Evolutionary conservation across 2,888 invertebrate species (phyloP), one percentile per base, ranked within the genome.

Genomic region (Gisinianus flammeolus): DNA sequence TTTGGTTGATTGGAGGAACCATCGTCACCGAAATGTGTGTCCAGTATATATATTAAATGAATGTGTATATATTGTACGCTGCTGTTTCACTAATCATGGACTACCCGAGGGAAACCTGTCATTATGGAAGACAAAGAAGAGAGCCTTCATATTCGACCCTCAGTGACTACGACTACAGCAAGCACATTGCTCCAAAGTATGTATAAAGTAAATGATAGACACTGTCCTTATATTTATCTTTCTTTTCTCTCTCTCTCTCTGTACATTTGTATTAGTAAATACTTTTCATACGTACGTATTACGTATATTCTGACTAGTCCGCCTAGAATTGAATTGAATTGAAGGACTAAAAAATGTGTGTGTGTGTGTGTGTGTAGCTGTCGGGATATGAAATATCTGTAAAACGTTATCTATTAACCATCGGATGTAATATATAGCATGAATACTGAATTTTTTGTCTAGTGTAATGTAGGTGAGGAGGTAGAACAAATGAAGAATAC

Each of bases 101-200:
- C 78, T 77, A 80, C 78, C 79, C 76, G 75, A 79, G 79, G 79
- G 79, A 81, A 81, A 81, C 81, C 81, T 81, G 79, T 81, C 79
- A 81, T 80, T 80, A 80, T 76, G 64, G 71, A 76, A 80, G 80
- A 79, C 80, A 79, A 80, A 77, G n/a, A n/a, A n/a, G 75, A 72
- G 76, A 69, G 16, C 58, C 56, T 56, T 69, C 54, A 52, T 28
- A 56, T 30, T 56, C 56, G 56, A 44, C 73, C 73, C 73, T 74
- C 73, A 33, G 26, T 74, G 44, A 24, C 73, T 44, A 64, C 62
- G 58, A 54, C 6, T 16, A 44, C 44, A 6, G 16, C 16, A 16
- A 56, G 58, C 58, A 72, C 72, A 72, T 72, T 58, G 58, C 58
- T 72, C n/a, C n/a, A n/a, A n/a, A n/a, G n/a, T n/a, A n/a, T n/a